Percentiles rank a stretch among this genome's conserved stretches.
phyloP scores from a whole-genome alignment of 2,888 invertebrate species.

The Ochlodes sylvanus region DNA sequence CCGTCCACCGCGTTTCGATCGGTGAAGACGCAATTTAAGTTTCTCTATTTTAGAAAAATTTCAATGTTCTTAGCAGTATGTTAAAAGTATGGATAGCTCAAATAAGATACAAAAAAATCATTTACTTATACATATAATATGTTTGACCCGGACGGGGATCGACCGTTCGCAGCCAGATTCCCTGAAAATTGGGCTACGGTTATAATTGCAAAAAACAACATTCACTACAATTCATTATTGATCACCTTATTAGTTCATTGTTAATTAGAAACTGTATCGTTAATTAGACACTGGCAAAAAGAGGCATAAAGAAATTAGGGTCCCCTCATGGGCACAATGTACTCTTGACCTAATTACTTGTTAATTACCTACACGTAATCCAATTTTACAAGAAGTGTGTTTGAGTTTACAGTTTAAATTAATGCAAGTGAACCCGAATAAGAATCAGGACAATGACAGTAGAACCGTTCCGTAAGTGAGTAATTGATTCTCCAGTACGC shows the following conservation, averaged over 20 bases:
- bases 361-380: constrained; percentile 9
- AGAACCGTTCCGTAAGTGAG: constrained; percentile 42
- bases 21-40: too few species aligned
- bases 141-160: too few species aligned
- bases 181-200: too few species aligned
- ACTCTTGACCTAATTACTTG: constrained; percentile 12
- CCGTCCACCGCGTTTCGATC: too few species aligned
- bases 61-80: too few species aligned
- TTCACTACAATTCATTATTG: neutral
- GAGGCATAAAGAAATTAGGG: constrained; percentile 7
- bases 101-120: too few species aligned
- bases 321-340: neutral
- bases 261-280: neutral
- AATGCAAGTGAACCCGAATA: constrained; percentile 23
- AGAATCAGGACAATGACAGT: constrained; percentile 35
- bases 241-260: neutral
- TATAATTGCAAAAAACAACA: neutral
- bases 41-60: too few species aligned
- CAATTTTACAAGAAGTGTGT: neutral
- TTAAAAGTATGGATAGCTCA: too few species aligned
- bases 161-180: too few species aligned
- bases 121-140: too few species aligned
- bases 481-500: constrained; percentile 39
- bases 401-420: constrained; percentile 18
- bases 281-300: neutral